Base-by-base conservation (phyloP, 2,113 vertebrate species). In the Physeter macrocephalus region DNA sequence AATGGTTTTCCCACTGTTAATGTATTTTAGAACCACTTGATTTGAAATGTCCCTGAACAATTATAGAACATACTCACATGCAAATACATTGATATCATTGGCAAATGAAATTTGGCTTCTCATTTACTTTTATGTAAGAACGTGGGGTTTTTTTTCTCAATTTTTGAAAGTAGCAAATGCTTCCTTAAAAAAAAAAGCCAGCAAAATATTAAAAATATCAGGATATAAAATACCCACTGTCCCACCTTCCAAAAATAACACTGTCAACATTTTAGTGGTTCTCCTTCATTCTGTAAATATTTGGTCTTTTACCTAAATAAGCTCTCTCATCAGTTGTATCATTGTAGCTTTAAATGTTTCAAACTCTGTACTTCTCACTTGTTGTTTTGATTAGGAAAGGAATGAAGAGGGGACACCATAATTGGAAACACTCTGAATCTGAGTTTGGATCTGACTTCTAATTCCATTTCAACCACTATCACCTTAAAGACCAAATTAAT, bases 81-180 rank as follows among this genome's bases (percentile, higher is more conserved):
- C 29, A 90, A 81, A 72, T 59, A 78, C 27, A 66, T 74, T 74
- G 41, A 90, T 82, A 21, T 71, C 66, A 62, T 10, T 36, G 72
- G 36, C 78, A 89, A 97, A 67, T 62, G 39, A 93, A 96, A 97
- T 80, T n/a, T 90, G 25, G 8, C 62, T 91, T 95, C 52, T 46
- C 18, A 41, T 41, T 86, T 90, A 66, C 85, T 90, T 94, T 92
- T 77, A 52, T 61, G 8, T 78, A 92, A 57, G 69, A 93, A 94
- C 36, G 20, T 41, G 18, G 21, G 18, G 0, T 29, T 54, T 74
- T 81, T 61, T 34, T 39, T 18, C 36, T 64, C 29, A 52, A 86
- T 29, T 67, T 67, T 85, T 95, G 25, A 74, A 92, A 72, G 36
- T 86, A 67, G 21, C 74, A 88, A 84, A 61, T 94, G 6, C 8